Base-by-base conservation (phyloP, 2,797 vertebrate genomes). In the Cyprinella venusta region DNA sequence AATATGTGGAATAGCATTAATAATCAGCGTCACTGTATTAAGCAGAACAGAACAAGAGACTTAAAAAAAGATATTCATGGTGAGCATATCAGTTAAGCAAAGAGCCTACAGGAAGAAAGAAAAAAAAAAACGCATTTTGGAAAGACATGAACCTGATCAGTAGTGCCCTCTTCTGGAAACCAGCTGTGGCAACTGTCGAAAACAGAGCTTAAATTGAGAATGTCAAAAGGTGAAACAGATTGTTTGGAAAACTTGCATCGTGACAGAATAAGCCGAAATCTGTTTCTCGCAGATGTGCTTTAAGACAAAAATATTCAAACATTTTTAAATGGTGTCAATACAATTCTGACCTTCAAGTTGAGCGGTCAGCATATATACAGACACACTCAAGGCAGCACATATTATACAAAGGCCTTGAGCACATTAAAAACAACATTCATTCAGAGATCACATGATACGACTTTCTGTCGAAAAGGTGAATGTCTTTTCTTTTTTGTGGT, bases 101-200 rank as follows among this genome's bases (percentile, higher is more conserved):
- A 64, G 7, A 40, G n/a, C n/a, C 16, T 2, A 36, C 8, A 26
- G 21, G 8, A 8, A 8, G 9, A 40, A 12, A 56, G 24, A 16
- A 18, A 48, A 18, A 33, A 9, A 16, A 33, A 33, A 33, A 33
- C 4, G 24, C 16, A 50, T 15, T 30, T 24, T 15, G 1, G 21
- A 56, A 38, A 8, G 50, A 45, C 30, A 9, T 45, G 24, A 77
- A 63, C 38, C 40, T 61, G 74, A 59, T 30, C 30, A 30, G 26
- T n/a, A 50, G 82, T 68, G 82, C 75, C 82, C 75, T 83, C 82
- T 83, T 19, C 65, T 71, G 82, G 82, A 83, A 76, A 40, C 10
- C 75, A 78, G 75, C 74, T 77, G 61, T 54, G 48, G 16, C 21
- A 33, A 38, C 42, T 63, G 48, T 42, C 63, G 0, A 48, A 63